phyloP scores from a whole-genome alignment of 1,140 invertebrate genomes.

The Panagrolaimus sp. region DNA sequence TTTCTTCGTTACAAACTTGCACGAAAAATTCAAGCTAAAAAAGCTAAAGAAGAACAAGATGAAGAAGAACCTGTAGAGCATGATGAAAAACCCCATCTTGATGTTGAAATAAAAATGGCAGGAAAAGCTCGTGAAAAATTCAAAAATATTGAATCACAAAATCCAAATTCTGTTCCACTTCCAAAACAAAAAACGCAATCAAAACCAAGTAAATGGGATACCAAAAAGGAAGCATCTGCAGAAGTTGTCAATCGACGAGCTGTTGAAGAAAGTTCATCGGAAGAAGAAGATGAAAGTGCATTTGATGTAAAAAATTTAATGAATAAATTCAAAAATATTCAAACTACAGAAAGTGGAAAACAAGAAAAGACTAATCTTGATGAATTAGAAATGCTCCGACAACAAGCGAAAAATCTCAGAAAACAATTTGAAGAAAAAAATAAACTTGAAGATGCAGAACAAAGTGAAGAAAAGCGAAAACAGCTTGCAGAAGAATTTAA shows the following conservation, averaged over 20 bases:
- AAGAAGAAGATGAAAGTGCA: slow-evolving; percentile 44
- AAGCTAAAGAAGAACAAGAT: slow-evolving; percentile 23
- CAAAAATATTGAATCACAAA: slow-evolving; percentile 50
- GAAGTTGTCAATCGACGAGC: slow-evolving; percentile 45
- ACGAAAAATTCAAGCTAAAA: slow-evolving; percentile 38
- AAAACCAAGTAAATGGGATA: slow-evolving; percentile 49
- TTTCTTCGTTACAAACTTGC: slow-evolving; percentile 57
- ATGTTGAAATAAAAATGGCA: slow-evolving; percentile 53
- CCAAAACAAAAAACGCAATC: slow-evolving; percentile 30
- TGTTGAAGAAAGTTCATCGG: slow-evolving; percentile 28
- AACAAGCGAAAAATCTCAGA: slow-evolving; percentile 46
- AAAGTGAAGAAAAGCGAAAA: slow-evolving; percentile 33
- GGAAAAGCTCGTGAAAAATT: slow-evolving; percentile 55
- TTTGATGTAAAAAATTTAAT: slow-evolving; percentile 58
- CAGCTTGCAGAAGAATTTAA: slow-evolving; percentile 57
- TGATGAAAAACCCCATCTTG: slow-evolving; percentile 33
- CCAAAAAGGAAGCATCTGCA: slow-evolving; percentile 38
- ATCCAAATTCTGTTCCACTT: slow-evolving; percentile 34
- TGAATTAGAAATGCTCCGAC: slow-evolving; percentile 47
- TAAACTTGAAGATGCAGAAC: slow-evolving; percentile 26
- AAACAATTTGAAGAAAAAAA: slow-evolving; percentile 29
- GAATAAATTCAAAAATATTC: slow-evolving; percentile 59
- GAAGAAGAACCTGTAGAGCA: slow-evolving; percentile 27
- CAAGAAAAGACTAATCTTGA: slow-evolving; percentile 40
- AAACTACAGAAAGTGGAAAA: slow-evolving; percentile 34